phyloP scores from a whole-genome alignment of 2,888 invertebrate species.

The Hirtodrosophila duncani region DNA sequence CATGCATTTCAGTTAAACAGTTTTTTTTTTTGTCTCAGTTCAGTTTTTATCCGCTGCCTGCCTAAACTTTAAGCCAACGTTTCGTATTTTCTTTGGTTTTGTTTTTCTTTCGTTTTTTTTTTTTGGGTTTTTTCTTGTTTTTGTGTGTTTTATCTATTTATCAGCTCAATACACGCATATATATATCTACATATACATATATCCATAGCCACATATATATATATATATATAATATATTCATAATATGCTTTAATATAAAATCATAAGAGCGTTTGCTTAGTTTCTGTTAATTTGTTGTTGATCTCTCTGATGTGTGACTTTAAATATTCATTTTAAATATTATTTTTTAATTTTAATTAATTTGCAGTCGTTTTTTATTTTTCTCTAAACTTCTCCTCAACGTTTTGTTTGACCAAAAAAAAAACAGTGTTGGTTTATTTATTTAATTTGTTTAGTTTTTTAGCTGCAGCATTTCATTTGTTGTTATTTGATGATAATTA shows the following conservation, averaged over 20 bases:
- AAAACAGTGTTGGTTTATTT: slow-evolving; percentile 24
- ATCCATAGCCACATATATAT: slow-evolving; percentile 14
- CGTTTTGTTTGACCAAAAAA: no score
- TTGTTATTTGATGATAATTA: slow-evolving; percentile 35
- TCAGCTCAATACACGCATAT: slow-evolving; percentile 3
- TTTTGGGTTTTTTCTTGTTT: slow-evolving; percentile 5
- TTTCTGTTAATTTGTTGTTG: slow-evolving; percentile 18
- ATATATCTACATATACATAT: slow-evolving; percentile 11
- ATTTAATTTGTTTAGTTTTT: slow-evolving; percentile 13
- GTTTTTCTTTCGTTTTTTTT: slow-evolving; percentile 15
- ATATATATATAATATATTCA: slow-evolving; percentile 28
- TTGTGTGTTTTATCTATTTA: slow-evolving; percentile 12
- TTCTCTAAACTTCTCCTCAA: no score
- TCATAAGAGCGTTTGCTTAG: slow-evolving; percentile 63
- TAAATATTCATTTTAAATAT: slow-evolving; percentile 58
- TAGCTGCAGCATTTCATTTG: slow-evolving; percentile 21
- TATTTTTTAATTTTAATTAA: slow-evolving; percentile 28
- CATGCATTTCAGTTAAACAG: no score
- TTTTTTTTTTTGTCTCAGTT: no score
- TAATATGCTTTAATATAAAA: slow-evolving; percentile 63
- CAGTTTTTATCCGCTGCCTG: no score
- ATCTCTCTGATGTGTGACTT: slow-evolving; percentile 15
- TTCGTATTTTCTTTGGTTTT: slow-evolving; percentile 29
- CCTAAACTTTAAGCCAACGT: no score
- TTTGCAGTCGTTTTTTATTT: slow-evolving; percentile 47